Conservation (phyloP, 2,797 vertebrate genomes). For the Acanthurus leucopareius region DNA sequence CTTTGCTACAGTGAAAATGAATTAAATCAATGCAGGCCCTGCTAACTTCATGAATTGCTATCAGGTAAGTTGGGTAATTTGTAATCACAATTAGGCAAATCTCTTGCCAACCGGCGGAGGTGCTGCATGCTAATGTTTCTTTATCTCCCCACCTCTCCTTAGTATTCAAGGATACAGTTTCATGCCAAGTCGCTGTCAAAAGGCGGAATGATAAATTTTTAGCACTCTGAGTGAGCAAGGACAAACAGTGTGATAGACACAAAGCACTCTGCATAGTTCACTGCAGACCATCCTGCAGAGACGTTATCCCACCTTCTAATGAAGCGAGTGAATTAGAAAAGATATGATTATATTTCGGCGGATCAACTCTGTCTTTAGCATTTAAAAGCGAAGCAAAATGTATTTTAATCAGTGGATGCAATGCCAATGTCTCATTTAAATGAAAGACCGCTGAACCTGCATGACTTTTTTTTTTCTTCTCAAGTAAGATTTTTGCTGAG, state of each 20-base stretch:
- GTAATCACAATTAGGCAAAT: slow-evolving; percentile 81
- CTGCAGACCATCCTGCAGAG: slow-evolving; percentile 22
- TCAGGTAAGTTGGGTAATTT: slow-evolving; percentile 80
- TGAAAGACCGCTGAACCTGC: slow-evolving; percentile 40
- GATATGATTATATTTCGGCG: not conserved
- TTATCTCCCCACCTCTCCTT: slow-evolving; percentile 64
- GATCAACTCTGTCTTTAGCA: not conserved
- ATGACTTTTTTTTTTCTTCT: not conserved
- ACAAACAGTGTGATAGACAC: slow-evolving; percentile 24
- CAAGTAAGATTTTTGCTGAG: slow-evolving; percentile 47
- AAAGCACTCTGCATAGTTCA: slow-evolving; percentile 7
- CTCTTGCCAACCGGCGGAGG: slow-evolving; percentile 44
- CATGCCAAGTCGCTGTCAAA: slow-evolving; percentile 48
- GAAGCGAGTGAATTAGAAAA: not conserved
- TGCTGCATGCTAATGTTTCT: slow-evolving; percentile 76
- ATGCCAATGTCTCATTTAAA: slow-evolving; percentile 27
- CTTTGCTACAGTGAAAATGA: slow-evolving; percentile 71
- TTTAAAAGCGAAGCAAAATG: not conserved
- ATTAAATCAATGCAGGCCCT: slow-evolving; percentile 71
- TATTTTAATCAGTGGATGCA: not conserved
- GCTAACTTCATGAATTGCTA: slow-evolving; percentile 73
- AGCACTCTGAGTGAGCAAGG: slow-evolving; percentile 56
- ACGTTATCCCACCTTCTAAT: not conserved
- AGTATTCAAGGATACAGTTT: slow-evolving; percentile 62
- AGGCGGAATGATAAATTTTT: slow-evolving; percentile 46